Conservation (phyloP, 2,888 invertebrate genomes). For the Apoderus coryli region DNA sequence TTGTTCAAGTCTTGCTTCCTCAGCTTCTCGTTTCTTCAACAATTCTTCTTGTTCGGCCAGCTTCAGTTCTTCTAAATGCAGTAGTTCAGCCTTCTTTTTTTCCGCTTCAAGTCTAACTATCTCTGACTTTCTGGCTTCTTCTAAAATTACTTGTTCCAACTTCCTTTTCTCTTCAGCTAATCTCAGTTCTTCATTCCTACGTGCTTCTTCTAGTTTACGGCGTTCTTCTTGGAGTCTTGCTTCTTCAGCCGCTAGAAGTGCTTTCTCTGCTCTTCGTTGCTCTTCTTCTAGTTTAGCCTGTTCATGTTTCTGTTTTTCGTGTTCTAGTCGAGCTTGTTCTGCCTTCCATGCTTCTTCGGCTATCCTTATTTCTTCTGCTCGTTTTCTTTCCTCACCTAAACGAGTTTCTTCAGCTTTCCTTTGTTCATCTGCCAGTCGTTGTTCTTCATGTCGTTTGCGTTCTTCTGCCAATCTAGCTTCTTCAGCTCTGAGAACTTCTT, state of each 20-base stretch:
- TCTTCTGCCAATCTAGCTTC: conserved; percentile 22
- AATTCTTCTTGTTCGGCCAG: conserved; percentile 21
- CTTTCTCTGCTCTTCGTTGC: conserved; percentile 16
- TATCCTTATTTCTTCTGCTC: conserved; percentile 18
- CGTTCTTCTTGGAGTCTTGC: conserved; percentile 15
- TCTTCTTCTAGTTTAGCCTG: conserved; percentile 18
- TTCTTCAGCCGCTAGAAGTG: conserved; percentile 18
- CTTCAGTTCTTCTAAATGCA: conserved; percentile 15
- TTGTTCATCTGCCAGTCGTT: conserved; percentile 19
- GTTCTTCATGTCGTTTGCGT: conserved; percentile 14
- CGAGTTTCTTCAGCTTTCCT: conserved; percentile 12
- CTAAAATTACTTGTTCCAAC: conserved; percentile 20
- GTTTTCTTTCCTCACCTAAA: conserved; percentile 15
- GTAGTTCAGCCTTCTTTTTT: conserved; percentile 15
- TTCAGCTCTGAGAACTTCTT: conserved; percentile 24
- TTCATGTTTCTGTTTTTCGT: conserved; percentile 18
- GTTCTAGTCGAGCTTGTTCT: conserved; percentile 16
- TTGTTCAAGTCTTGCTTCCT: conserved; percentile 17
- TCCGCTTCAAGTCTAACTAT: conserved; percentile 17
- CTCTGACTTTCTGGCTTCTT: conserved; percentile 16
- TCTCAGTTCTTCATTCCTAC: conserved; percentile 18
- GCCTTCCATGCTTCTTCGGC: conserved; percentile 21
- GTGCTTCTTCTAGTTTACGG: conserved; percentile 20
- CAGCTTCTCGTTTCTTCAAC: conserved; percentile 14
- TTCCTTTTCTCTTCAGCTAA: conserved; percentile 17